These are phyloP conservation scores for Tigriopus californicus DNA, from an alignment of 2,888 invertebrate genomes.

Conservation along the genomic window DNA sequence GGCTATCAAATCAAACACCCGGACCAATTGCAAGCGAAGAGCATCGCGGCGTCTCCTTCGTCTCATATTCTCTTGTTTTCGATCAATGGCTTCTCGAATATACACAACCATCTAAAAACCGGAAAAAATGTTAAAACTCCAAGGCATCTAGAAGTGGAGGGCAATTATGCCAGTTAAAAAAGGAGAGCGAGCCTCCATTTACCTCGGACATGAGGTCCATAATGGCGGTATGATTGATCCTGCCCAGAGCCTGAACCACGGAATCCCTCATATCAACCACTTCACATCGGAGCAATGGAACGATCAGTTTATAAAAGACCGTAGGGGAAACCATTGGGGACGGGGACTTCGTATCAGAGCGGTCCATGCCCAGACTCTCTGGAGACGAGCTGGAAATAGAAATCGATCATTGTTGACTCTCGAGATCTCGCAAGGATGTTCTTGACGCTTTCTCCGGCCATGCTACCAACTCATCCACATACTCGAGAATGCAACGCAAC, in stretches of 20 bases:
- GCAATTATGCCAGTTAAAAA: too few relatives aligned
- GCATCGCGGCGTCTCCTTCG: conserved; percentile 75
- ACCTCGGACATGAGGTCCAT: conserved; percentile 25
- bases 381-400: conserved; percentile 56
- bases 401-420: neutral
- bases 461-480: too few relatives aligned
- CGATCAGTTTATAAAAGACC: conserved; percentile 74
- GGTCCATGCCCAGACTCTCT: conserved; percentile 31
- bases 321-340: conserved; percentile 50
- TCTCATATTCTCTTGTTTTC: conserved; percentile 91
- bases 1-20: conserved; percentile 76
- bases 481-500: neutral
- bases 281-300: conserved; percentile 80
- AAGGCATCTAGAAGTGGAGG: too few relatives aligned
- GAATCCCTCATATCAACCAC: conserved; percentile 82
- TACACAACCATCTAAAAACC: conserved; percentile 47
- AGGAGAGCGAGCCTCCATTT: neutral
- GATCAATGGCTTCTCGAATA: conserved; percentile 85
- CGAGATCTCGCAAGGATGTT: too few relatives aligned
- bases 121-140: too few relatives aligned
- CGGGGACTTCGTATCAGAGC: conserved; percentile 47
- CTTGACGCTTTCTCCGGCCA: too few relatives aligned
- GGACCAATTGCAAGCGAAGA: conserved; percentile 69
- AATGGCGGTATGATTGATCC: conserved; percentile 81
- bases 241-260: conserved; percentile 78